Percentiles rank a stretch among this genome's conserved stretches.
Conservation (phyloP, 2,888 invertebrate genomes). For the Megalurothrips usitatus region DNA sequence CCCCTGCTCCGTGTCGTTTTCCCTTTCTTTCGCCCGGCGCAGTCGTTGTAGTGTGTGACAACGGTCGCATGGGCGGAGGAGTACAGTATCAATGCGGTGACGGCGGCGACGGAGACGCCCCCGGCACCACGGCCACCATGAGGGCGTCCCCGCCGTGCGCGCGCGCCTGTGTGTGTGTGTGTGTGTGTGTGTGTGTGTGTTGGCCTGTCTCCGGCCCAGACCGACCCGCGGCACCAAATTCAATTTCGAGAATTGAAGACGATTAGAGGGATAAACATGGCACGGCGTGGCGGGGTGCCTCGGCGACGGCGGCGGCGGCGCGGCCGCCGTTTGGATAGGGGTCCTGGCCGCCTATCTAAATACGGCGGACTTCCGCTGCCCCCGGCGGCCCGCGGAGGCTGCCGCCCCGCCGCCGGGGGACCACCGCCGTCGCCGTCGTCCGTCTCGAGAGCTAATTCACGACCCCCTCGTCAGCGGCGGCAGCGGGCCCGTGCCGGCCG, state of each 20-base stretch:
- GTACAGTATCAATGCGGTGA: too few species aligned
- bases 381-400: neutral
- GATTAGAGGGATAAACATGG: slow-evolving; percentile 10
- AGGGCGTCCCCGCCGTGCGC: neutral
- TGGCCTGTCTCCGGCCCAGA: neutral
- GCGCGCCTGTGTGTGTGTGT: neutral
- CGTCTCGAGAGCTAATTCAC: slow-evolving; percentile 9
- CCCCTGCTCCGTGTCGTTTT: too few species aligned
- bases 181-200: too few species aligned
- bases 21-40: too few species aligned
- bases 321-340: neutral
- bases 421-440: too few species aligned
- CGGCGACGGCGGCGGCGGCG: too few species aligned
- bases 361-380: neutral
- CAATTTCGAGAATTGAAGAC: slow-evolving; percentile 23
- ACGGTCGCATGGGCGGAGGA: too few species aligned
- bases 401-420: neutral
- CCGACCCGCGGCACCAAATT: slow-evolving; percentile 11
- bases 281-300: neutral
- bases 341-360: neutral
- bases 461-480: too few species aligned
- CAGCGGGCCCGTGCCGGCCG: too few species aligned
- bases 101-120: neutral
- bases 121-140: neutral
- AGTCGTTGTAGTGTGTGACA: too few species aligned